phyloP scores from a whole-genome alignment of 2,797 vertebrate species.

The Halcyon leucocephala region DNA sequence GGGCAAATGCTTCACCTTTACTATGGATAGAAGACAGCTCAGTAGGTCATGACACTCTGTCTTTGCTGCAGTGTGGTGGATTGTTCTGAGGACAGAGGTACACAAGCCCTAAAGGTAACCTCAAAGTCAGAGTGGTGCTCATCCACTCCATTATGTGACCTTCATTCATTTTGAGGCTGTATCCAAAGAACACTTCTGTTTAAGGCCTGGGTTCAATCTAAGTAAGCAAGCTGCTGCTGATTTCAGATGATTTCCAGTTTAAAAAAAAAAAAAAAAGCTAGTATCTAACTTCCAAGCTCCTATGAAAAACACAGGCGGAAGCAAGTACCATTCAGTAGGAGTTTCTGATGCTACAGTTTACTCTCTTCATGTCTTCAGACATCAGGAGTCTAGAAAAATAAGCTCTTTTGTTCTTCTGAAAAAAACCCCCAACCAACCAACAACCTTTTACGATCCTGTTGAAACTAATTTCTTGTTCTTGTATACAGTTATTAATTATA shows the following conservation, averaged over 20 bases:
- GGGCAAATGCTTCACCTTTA: neutral
- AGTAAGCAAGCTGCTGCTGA: neutral
- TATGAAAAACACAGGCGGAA: neutral
- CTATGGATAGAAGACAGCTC: accelerated
- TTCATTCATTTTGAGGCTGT: neutral
- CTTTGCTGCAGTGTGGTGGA: neutral
- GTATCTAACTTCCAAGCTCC: neutral
- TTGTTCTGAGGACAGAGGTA: neutral
- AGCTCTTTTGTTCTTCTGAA: neutral
- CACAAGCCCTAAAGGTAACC: neutral
- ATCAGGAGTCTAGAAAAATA: neutral
- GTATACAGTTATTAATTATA: neutral
- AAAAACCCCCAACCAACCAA: neutral
- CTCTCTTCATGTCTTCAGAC: neutral
- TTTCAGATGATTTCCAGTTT: neutral
- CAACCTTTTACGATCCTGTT: neutral
- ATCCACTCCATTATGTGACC: no score
- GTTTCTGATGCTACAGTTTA: neutral
- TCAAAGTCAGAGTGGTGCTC: neutral
- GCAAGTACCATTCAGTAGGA: neutral
- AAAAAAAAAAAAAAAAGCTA: neutral
- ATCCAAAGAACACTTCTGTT: neutral
- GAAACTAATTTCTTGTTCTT: neutral
- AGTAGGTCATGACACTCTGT: neutral
- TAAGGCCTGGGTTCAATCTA: neutral